These are phyloP conservation scores for Eurytoma californica DNA, from an alignment of 2,888 invertebrate genomes.

Conservation along the genomic window DNA sequence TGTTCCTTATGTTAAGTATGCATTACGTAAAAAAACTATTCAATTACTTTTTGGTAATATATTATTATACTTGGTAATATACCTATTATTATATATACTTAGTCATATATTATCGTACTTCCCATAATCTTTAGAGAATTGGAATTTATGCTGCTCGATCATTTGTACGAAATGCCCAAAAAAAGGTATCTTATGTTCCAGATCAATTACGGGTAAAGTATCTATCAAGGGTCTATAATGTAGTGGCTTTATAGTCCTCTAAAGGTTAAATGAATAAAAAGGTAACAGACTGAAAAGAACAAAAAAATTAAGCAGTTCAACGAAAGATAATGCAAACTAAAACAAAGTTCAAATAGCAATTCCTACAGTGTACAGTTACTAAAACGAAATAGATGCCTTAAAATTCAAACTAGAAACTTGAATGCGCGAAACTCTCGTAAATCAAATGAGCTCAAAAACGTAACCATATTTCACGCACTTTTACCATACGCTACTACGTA, in stretches of 20 bases:
- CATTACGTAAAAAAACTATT: no score
- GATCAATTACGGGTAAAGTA: not conserved
- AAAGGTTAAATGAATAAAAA: not conserved
- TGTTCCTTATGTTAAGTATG: no score
- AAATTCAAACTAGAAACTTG: not conserved
- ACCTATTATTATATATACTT: no score
- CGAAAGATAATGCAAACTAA: not conserved
- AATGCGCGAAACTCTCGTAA: not conserved
- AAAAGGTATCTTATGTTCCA: not conserved
- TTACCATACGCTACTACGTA: slow-evolving; percentile 8
- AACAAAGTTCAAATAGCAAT: not conserved
- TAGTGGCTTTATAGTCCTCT: not conserved
- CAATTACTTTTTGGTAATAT: not conserved
- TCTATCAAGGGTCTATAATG: no score
- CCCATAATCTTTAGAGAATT: not conserved
- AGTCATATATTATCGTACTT: no score
- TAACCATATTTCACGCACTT: no score
- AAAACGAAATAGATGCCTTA: not conserved
- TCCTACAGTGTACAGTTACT: not conserved
- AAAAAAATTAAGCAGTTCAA: not conserved
- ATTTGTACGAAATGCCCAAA: not conserved
- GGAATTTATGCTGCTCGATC: no score
- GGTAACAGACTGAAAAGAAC: not conserved
- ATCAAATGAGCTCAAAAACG: not conserved
- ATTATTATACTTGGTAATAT: no score